These are phyloP conservation scores for Pollenia angustigena DNA, from an alignment of 2,888 invertebrate genomes.

Conservation along the genomic window DNA sequence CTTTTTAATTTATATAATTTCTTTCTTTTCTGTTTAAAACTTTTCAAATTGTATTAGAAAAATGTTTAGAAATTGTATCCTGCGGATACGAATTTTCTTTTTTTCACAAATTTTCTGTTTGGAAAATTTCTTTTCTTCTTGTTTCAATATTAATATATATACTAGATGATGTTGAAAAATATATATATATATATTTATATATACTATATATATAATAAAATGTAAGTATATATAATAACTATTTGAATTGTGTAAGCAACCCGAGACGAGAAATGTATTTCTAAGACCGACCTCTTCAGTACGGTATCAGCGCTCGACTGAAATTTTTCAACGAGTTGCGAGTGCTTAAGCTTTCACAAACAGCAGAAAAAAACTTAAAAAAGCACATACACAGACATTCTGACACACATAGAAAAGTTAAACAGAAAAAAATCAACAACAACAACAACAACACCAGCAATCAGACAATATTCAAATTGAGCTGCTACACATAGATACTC, in stretches of 20 bases:
- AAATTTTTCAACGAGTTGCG: conserved; percentile 81
- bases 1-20: conserved; percentile 62
- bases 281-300: conserved; percentile 83
- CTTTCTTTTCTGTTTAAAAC: conserved; percentile 71
- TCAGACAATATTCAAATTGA: conserved; percentile 53
- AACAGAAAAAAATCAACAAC: background rate
- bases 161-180: conserved; percentile 53
- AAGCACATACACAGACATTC: conserved; percentile 30
- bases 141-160: conserved; percentile 43
- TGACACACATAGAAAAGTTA: conserved; percentile 18
- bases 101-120: conserved; percentile 53
- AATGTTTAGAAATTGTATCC: conserved; percentile 60
- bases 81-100: conserved; percentile 57
- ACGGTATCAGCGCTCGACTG: conserved; percentile 84
- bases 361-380: conserved; percentile 60
- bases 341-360: conserved; percentile 82
- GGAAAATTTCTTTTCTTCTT: conserved; percentile 54
- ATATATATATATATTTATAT: conserved; percentile 60
- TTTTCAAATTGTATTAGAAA: conserved; percentile 43
- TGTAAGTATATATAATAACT: conserved; percentile 60
- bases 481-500: conserved; percentile 47
- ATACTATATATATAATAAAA: conserved; percentile 52
- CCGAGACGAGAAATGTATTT: conserved; percentile 73
- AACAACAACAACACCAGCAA: conserved; percentile 25
- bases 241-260: conserved; percentile 71